phyloP scores from a whole-genome alignment of 37 sponge, comb jelly and placozoan species.

The Corticium candelabrum region DNA sequence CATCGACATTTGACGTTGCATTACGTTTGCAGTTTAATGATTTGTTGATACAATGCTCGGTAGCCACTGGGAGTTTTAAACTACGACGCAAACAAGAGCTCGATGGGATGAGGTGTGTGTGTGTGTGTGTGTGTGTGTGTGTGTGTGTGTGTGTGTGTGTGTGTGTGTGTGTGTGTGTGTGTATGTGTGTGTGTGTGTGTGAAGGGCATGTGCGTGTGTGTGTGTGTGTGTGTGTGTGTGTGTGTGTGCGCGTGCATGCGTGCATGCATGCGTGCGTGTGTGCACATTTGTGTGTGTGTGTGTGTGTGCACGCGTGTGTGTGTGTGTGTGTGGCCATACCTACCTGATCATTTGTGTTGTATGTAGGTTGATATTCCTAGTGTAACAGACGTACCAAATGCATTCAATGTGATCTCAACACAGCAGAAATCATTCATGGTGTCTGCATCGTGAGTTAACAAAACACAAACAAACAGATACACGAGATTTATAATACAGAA shows the following conservation, averaged over 20 bases:
- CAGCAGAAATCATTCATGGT: conserved; percentile 52
- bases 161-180: background rate
- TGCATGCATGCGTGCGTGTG: too few relatives aligned
- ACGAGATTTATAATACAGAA: too few relatives aligned
- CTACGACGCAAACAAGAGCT: conserved; percentile 31
- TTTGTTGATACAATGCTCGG: background rate
- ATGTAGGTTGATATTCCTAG: conserved; percentile 41
- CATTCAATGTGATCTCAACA: conserved; percentile 58
- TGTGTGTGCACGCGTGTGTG: background rate
- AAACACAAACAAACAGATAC: too few relatives aligned
- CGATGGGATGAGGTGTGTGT: conserved; percentile 22
- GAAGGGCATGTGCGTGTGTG: conserved; percentile 15
- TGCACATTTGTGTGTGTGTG: background rate
- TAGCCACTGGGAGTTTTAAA: conserved; percentile 34
- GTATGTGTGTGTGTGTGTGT: background rate
- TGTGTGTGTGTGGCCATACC: background rate
- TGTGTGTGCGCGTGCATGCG: background rate
- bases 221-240: background rate
- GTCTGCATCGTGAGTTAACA: background rate
- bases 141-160: background rate
- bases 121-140: background rate
- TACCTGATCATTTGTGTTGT: background rate
- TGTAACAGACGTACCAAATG: conserved; percentile 34
- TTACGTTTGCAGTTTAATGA: background rate
- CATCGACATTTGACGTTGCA: too few relatives aligned